These are phyloP conservation scores for Agapostemon virescens DNA, from an alignment of 2,888 invertebrate species.

Conservation along the genomic window DNA sequence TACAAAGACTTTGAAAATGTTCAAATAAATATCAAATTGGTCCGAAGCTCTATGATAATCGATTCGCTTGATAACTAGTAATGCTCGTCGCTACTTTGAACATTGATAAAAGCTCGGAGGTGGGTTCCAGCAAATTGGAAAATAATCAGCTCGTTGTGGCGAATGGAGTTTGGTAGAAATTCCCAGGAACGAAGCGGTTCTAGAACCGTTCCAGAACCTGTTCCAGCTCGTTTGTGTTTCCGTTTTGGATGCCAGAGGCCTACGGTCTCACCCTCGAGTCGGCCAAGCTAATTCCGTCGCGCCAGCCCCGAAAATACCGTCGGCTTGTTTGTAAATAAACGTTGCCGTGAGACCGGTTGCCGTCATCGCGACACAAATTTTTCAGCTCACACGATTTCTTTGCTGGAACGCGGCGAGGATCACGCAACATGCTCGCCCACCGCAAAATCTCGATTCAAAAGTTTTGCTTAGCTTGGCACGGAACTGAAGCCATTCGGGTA, in stretches of 20 bases:
- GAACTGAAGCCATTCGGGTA: conserved; percentile 60
- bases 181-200: not conserved
- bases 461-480: conserved; percentile 71
- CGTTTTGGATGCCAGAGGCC: not conserved
- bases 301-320: conserved; percentile 38
- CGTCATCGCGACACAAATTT: conserved; percentile 54
- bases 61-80: too few species aligned
- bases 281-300: conserved; percentile 24
- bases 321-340: conserved; percentile 60
- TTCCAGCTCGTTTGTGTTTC: conserved; percentile 14
- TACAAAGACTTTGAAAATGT: too few species aligned
- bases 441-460: conserved; percentile 62
- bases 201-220: not conserved
- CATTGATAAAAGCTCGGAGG: too few species aligned
- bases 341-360: conserved; percentile 1
- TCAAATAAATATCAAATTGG: too few species aligned
- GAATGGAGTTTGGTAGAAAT: not conserved
- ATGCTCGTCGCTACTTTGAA: too few species aligned
- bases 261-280: conserved; percentile 4
- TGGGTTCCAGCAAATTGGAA: not conserved
- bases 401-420: conserved; percentile 10
- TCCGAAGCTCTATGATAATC: too few species aligned
- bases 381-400: conserved; percentile 8
- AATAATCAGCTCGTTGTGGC: not conserved
- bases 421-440: not conserved